Percentiles rank a stretch among this genome's conserved stretches.
These are phyloP conservation scores for Pseudomugil tenellus DNA, from an alignment of 2,797 vertebrate species.

Conservation along the genomic window DNA sequence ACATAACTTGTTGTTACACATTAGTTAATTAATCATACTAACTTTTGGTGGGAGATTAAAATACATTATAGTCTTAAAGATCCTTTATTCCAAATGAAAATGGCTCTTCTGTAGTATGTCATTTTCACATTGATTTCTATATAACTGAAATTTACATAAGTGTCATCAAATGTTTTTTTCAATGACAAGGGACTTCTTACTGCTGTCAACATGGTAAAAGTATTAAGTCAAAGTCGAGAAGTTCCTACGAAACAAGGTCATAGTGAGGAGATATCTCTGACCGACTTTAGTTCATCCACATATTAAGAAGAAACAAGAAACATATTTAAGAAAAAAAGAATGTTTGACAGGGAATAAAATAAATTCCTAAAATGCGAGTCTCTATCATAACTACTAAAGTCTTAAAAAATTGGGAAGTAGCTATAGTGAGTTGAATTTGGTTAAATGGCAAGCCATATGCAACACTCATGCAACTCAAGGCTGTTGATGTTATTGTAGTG, in stretches of 20 bases:
- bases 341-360: background rate
- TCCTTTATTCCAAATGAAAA: background rate
- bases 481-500: too few relatives aligned
- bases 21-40: background rate
- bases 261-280: background rate
- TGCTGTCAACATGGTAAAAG: too few relatives aligned
- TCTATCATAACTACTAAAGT: too few relatives aligned
- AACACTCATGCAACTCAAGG: too few relatives aligned
- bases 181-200: background rate
- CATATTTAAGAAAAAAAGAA: background rate
- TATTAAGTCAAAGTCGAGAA: conserved; percentile 4
- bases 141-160: too few relatives aligned
- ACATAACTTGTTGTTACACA: background rate
- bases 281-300: conserved; percentile 26
- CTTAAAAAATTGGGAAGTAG: too few relatives aligned
- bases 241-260: conserved; percentile 8
- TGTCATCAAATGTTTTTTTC: background rate
- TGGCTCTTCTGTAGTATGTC: background rate
- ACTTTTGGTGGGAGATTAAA: background rate
- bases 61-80: background rate
- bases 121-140: background rate
- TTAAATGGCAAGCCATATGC: too few relatives aligned
- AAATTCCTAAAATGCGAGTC: conserved; percentile 1
- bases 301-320: background rate
- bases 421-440: too few relatives aligned